phyloP scores from a whole-genome alignment of 2,797 vertebrate genomes.

The Lagodon rhomboides region DNA sequence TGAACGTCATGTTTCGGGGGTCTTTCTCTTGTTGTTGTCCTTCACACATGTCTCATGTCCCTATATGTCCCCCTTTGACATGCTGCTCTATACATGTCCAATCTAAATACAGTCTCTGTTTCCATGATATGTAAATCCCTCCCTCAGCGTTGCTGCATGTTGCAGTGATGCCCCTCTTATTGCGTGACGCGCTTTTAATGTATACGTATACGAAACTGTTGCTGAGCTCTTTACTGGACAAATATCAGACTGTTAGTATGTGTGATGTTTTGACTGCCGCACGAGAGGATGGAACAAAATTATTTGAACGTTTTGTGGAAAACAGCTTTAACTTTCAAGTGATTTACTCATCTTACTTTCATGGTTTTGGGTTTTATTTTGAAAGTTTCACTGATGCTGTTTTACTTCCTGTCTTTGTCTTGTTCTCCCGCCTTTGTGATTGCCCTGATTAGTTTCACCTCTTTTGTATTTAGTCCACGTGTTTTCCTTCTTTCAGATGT shows the following conservation, averaged over 20 bases:
- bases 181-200: conserved; percentile 16
- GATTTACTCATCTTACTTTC: too few species aligned
- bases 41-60: conserved; percentile 30
- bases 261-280: neutral
- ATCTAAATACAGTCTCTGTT: conserved; percentile 69
- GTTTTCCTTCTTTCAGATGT: too few species aligned
- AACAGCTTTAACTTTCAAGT: too few species aligned
- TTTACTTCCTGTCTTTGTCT: too few species aligned
- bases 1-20: conserved; percentile 4
- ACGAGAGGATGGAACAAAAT: too few species aligned
- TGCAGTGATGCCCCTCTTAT: conserved; percentile 11
- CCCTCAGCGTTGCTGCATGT: neutral
- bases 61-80: neutral
- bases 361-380: too few species aligned
- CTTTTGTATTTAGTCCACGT: too few species aligned
- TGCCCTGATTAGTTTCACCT: too few species aligned
- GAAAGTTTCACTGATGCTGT: too few species aligned
- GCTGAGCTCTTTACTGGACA: neutral
- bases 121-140: conserved; percentile 44
- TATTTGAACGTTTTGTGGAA: too few species aligned
- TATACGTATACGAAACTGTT: neutral
- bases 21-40: conserved; percentile 18
- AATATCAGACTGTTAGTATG: neutral
- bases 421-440: too few species aligned
- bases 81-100: conserved; percentile 20